Base-by-base conservation (phyloP, 2,113 vertebrate species). In the Andinoacara biseriatus region DNA sequence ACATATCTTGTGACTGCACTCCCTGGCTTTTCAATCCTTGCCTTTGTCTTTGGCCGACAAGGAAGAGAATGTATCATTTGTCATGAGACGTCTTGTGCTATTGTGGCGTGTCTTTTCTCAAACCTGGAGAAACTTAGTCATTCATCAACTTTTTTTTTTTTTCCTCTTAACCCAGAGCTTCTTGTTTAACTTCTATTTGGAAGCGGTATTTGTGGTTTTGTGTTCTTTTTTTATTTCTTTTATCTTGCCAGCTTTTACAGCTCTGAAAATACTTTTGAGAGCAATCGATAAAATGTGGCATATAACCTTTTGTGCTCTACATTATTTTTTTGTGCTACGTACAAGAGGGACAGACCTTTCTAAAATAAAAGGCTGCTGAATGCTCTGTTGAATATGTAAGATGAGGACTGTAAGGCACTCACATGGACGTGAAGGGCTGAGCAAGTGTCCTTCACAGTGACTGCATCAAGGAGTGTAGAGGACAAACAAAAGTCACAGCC, bases 81-180 rank as follows among this genome's bases (percentile, higher is more conserved):
- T 94, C 92, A 92, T 87, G 86, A 93, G 93, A 90, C n/a, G 40
- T 90, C 89, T 92, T 87, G 87, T 82, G 89, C 89, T 93, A 89
- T 91, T 92, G 88, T 90, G 86, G 83, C 87, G 78, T 74, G 75
- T 87, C 76, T 91, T 88, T 90, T 82, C 90, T 93, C 76, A 87
- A 92, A 91, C 90, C 87, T 90, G 90, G 88, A 82, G 83, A 91
- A 89, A 87, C 86, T 92, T 90, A 92, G 89, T 94, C 90, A 92
- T 90, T 91, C 83, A 80, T 91, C 86, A 85, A 87, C 81, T 62
- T 76, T 69, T 80, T 76, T 69, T 80, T 76, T 58, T 26, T 0
- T 56, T 33, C 35, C 33, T 86, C 69, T 58, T 18, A 59, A 59
- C 58, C 80, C 54, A 56, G 35, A 80, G 72, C 81, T 74, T 43